phyloP scores from a whole-genome alignment of 2,888 invertebrate species.

The Xylota segnis region DNA sequence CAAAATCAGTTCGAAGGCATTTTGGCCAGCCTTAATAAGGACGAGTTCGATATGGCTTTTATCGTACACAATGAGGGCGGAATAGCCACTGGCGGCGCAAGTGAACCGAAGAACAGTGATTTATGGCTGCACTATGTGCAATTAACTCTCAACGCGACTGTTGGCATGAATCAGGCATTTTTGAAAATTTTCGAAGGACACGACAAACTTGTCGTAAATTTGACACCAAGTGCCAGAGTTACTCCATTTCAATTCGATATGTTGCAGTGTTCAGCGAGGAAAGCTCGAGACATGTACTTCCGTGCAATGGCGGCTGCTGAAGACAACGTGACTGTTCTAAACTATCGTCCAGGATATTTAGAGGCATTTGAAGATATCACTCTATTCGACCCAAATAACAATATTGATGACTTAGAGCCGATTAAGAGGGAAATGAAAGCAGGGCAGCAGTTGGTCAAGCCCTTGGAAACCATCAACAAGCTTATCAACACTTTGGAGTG shows the following conservation, averaged over 20 bases:
- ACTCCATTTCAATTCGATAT: slow-evolving; percentile 80
- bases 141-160: slow-evolving; percentile 79
- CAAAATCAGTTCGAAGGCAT: slow-evolving; percentile 74
- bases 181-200: slow-evolving; percentile 68
- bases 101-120: slow-evolving; percentile 80
- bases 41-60: slow-evolving; percentile 79
- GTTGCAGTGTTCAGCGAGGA: slow-evolving; percentile 81
- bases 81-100: slow-evolving; percentile 79
- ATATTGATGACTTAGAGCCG: slow-evolving; percentile 78
- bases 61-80: slow-evolving; percentile 82
- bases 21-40: slow-evolving; percentile 47
- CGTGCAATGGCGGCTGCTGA: slow-evolving; percentile 81
- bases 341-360: slow-evolving; percentile 81
- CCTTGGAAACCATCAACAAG: slow-evolving; percentile 80
- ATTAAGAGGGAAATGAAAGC: slow-evolving; percentile 69
- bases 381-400: slow-evolving; percentile 80
- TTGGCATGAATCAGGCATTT: slow-evolving; percentile 81
- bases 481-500: slow-evolving; percentile 82
- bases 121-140: slow-evolving; percentile 80
- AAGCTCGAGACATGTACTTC: slow-evolving; percentile 83
- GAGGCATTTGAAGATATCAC: slow-evolving; percentile 78
- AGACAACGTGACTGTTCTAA: slow-evolving; percentile 80
- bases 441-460: slow-evolving; percentile 78
- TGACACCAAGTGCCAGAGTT: slow-evolving; percentile 80
- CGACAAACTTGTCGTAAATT: slow-evolving; percentile 81